phyloP scores from a whole-genome alignment of 2,113 vertebrate genomes.

The Oreotrochilus melanogaster region DNA sequence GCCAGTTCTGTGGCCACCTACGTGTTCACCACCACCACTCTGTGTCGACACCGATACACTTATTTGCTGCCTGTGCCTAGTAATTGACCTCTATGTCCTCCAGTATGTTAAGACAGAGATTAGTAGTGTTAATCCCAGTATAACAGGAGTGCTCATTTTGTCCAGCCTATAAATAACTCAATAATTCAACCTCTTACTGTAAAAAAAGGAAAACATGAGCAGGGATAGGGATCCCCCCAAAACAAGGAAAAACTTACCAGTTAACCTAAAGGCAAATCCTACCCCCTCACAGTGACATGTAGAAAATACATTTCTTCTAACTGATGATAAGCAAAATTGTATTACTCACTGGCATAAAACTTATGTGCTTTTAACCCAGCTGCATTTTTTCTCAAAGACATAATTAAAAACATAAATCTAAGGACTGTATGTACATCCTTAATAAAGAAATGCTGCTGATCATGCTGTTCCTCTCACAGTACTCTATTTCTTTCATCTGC shows the following conservation, averaged over 20 bases:
- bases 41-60: rapidly evolving
- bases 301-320: neutral
- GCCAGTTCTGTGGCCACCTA: neutral
- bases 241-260: neutral
- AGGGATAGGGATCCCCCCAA: neutral
- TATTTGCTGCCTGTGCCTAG: neutral
- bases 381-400: neutral
- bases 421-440: neutral
- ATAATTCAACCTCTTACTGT: neutral
- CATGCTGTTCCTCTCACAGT: neutral
- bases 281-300: neutral
- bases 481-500: neutral
- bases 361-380: neutral
- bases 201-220: neutral
- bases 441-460: neutral
- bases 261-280: neutral
- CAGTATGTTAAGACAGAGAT: neutral
- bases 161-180: neutral
- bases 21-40: rapidly evolving
- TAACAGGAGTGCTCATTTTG: neutral
- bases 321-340: neutral
- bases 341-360: neutral
- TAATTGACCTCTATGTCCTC: neutral
- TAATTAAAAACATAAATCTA: neutral
- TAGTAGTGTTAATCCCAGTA: neutral